phyloP scores from a whole-genome alignment of 2,797 vertebrate genomes.

The Eidolon dupreanum region DNA sequence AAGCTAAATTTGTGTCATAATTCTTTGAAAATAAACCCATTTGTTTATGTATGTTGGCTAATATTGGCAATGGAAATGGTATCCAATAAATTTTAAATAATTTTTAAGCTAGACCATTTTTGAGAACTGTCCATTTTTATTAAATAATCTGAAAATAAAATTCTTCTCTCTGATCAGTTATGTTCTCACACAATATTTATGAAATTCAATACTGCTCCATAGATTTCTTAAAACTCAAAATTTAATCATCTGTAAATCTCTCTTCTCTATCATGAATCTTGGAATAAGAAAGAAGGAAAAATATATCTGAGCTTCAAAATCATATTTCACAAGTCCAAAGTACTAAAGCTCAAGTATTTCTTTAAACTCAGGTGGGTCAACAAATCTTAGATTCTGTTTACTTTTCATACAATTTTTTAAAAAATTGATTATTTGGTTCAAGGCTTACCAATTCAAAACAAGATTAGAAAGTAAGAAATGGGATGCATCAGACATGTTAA shows the following conservation, averaged over 20 bases:
- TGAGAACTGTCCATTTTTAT: neutral
- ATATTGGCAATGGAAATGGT: neutral
- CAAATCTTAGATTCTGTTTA: neutral
- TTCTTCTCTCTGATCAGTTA: neutral
- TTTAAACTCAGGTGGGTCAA: neutral
- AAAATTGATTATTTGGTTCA: neutral
- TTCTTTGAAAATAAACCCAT: conserved; percentile 2
- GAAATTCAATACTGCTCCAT: neutral
- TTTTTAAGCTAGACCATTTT: neutral
- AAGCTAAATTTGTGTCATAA: neutral
- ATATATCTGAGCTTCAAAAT: neutral
- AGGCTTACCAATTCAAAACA: neutral
- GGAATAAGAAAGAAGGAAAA: conserved; percentile 30
- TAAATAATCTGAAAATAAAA: conserved; percentile 38
- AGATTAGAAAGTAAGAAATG: neutral
- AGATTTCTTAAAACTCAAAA: conserved; percentile 50
- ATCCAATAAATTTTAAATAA: neutral
- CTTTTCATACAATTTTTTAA: neutral
- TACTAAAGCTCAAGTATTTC: neutral
- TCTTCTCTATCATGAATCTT: conserved; percentile 39
- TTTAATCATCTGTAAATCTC: neutral
- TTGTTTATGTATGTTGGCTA: neutral
- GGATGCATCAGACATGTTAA: neutral
- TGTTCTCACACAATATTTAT: conserved; percentile 16
- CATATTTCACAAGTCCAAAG: neutral